Percentiles rank a stretch among this genome's conserved stretches.
Evolutionary conservation across 2,797 vertebrate genomes (phyloP).

Genomic region (Lepilemur ruficaudatus): DNA sequence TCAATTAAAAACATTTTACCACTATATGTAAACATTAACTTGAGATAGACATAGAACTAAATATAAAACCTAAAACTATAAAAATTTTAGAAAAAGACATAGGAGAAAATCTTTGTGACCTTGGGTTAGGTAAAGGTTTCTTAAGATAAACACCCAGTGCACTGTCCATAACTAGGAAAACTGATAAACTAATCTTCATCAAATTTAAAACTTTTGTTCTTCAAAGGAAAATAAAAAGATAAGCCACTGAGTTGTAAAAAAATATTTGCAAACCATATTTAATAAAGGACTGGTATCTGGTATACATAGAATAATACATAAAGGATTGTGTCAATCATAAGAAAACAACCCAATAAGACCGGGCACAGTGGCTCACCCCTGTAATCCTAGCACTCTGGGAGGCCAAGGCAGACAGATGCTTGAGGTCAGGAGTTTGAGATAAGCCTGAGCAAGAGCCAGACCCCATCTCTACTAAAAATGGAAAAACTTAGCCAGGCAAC

Average conservation of each 20-base stretch:
- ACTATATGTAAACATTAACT: not conserved
- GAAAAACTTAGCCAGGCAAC: too few species aligned
- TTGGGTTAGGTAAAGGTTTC: not conserved
- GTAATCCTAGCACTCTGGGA: too few species aligned
- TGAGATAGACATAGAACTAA: not conserved
- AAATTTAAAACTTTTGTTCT: not conserved
- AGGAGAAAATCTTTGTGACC: not conserved
- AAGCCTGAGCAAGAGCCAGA: too few species aligned
- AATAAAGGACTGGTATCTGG: not conserved
- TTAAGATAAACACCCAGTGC: not conserved
- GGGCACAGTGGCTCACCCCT: too few species aligned
- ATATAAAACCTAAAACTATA: not conserved
- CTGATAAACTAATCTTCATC: not conserved
- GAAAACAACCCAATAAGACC: not conserved
- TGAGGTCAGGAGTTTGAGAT: too few species aligned
- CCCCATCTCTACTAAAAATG: too few species aligned
- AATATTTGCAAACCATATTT: conserved; percentile 8
- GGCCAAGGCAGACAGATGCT: too few species aligned
- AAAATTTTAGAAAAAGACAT: not conserved
- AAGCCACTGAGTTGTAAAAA: not conserved
- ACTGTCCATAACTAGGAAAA: not conserved
- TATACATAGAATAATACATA: not conserved
- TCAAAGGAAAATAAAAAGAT: conserved; percentile 32
- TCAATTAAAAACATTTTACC: not conserved
- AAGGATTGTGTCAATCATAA: not conserved